Conservation (phyloP, 2,113 vertebrate genomes). For the Dipodomys spectabilis region DNA sequence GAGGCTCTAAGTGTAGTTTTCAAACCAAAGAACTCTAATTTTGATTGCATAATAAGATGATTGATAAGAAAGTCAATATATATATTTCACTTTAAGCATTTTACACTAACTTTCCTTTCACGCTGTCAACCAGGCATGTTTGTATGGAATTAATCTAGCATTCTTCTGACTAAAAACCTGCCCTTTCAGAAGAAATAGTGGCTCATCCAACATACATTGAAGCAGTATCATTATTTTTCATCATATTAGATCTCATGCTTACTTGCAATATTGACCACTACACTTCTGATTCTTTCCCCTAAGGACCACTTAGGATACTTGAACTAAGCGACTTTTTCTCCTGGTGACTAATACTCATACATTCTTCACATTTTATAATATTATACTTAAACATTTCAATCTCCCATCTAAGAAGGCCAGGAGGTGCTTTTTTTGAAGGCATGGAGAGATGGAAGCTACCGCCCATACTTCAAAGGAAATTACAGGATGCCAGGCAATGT, state of each 20-base stretch:
- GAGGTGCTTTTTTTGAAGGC: no score
- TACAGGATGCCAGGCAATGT: no score
- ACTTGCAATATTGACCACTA: not conserved
- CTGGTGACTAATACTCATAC: not conserved
- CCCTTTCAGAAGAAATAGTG: conserved; percentile 52
- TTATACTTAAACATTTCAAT: not conserved
- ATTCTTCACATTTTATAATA: not conserved
- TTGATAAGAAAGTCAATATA: conserved; percentile 63
- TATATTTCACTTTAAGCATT: conserved; percentile 50
- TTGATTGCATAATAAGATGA: conserved; percentile 76
- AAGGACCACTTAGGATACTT: not conserved
- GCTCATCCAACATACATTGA: conserved; percentile 1
- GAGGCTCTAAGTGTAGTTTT: conserved; percentile 81
- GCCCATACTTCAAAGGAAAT: no score
- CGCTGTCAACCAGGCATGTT: conserved; percentile 43
- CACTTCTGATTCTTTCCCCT: not conserved
- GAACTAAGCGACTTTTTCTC: not conserved
- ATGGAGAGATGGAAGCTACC: no score
- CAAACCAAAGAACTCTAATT: conserved; percentile 75
- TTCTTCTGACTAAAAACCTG: not conserved
- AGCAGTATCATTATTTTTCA: not conserved
- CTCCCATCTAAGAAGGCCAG: not conserved
- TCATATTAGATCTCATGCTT: not conserved
- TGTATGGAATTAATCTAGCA: conserved; percentile 43
- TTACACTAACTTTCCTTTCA: conserved; percentile 38